Evolutionary conservation across 2,888 invertebrate species (phyloP).

Genomic region (Phoenoteleia sp.): DNA sequence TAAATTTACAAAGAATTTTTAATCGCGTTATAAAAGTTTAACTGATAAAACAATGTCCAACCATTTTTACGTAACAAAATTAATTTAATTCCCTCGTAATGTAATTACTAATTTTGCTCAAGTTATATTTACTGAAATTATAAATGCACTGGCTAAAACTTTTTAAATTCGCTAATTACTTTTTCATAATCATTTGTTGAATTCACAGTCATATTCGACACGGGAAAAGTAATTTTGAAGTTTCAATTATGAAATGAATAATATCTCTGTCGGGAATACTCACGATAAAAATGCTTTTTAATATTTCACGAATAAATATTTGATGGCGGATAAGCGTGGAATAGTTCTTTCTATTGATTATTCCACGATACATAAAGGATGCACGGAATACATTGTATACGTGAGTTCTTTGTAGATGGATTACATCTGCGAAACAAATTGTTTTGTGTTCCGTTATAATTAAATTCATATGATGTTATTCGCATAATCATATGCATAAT

Average conservation of each 20-base stretch:
- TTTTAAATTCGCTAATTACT: neutral
- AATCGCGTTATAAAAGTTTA: no score
- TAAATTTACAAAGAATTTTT: no score
- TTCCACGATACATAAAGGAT: constrained; percentile 51
- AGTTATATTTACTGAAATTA: no score
- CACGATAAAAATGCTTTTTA: constrained; percentile 25
- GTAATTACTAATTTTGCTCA: no score
- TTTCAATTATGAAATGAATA: neutral
- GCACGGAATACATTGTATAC: constrained; percentile 40
- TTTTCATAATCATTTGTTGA: neutral
- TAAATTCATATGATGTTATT: constrained; percentile 37
- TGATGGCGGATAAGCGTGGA: constrained; percentile 32
- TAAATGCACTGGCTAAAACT: no score
- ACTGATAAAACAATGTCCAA: no score
- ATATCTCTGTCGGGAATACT: constrained; percentile 20
- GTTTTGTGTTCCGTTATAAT: constrained; percentile 43
- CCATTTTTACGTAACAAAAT: no score
- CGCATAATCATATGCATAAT: constrained; percentile 33
- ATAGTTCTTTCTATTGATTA: constrained; percentile 59
- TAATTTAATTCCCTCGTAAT: no score
- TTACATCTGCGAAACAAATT: constrained; percentile 48
- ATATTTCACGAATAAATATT: constrained; percentile 47
- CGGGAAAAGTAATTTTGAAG: neutral
- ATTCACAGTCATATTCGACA: neutral
- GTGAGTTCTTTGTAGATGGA: constrained; percentile 46